Percentiles rank a stretch among this genome's conserved stretches.
These are phyloP conservation scores for Desmodus rotundus DNA, from an alignment of 2,113 vertebrate genomes.

Conservation along the genomic window DNA sequence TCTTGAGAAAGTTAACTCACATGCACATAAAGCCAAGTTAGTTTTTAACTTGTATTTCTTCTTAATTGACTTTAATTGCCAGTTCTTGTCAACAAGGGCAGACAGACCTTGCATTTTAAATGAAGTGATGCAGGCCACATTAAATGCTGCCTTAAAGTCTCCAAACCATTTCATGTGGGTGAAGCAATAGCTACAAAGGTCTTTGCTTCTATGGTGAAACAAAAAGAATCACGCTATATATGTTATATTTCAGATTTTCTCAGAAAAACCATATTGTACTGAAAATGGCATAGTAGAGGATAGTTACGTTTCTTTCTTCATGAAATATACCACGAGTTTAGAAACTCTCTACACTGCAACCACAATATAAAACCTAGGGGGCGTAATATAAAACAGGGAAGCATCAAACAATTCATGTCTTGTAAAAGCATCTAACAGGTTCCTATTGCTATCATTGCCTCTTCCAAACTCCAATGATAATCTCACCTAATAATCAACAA, in stretches of 20 bases:
- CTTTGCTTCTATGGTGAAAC: slow-evolving; percentile 29
- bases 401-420: neutral
- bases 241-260: slow-evolving; percentile 15
- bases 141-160: slow-evolving; percentile 44
- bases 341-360: neutral
- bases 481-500: slow-evolving; percentile 53
- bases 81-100: slow-evolving; percentile 70
- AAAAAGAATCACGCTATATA: neutral
- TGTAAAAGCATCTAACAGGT: slow-evolving; percentile 14
- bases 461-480: slow-evolving; percentile 49
- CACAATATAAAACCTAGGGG: neutral
- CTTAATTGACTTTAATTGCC: slow-evolving; percentile 74
- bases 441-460: neutral
- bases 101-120: slow-evolving; percentile 68
- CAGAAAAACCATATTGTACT: neutral
- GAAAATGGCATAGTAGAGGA: neutral
- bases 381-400: neutral
- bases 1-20: slow-evolving; percentile 61
- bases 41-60: slow-evolving; percentile 57
- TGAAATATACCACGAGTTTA: neutral
- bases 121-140: slow-evolving; percentile 44
- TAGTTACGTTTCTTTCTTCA: neutral
- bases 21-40: slow-evolving; percentile 16
- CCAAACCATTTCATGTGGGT: slow-evolving; percentile 32
- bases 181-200: slow-evolving; percentile 8